Conservation (phyloP, 2,797 vertebrate species). For the Esox masquinongy region DNA sequence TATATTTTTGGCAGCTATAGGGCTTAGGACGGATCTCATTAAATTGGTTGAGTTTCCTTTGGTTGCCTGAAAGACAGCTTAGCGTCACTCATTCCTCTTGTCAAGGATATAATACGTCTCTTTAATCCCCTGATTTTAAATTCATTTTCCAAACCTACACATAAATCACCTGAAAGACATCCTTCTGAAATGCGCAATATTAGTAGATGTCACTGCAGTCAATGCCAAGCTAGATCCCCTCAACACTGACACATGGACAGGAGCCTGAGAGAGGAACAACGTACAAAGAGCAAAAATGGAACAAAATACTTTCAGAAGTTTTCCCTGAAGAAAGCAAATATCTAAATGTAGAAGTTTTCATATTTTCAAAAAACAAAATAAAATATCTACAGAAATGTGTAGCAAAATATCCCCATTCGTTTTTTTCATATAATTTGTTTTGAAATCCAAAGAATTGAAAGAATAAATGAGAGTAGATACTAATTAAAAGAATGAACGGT, state of each 20-base stretch:
- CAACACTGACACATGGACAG: not conserved
- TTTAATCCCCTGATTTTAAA: constrained; percentile 80
- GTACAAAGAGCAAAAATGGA: not conserved
- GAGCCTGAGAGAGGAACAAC: not conserved
- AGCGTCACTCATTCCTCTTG: constrained; percentile 72
- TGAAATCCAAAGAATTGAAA: constrained; percentile 35
- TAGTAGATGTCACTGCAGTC: constrained; percentile 49
- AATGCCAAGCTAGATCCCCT: constrained; percentile 17
- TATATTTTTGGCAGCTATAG: constrained; percentile 69
- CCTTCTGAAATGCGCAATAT: constrained; percentile 69
- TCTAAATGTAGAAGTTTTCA: not conserved
- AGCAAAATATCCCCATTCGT: too few species aligned
- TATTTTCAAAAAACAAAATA: too few species aligned
- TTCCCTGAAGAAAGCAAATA: constrained; percentile 1
- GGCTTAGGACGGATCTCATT: constrained; percentile 67
- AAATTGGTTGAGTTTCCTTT: constrained; percentile 76
- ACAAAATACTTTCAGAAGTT: not conserved
- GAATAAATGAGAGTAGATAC: constrained; percentile 75
- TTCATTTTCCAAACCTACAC: constrained; percentile 77
- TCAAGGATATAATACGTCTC: constrained; percentile 78
- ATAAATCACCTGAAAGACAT: constrained; percentile 72
- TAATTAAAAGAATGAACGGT: constrained; percentile 99
- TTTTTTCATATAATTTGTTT: not conserved
- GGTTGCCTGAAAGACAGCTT: constrained; percentile 80
- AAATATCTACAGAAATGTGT: too few species aligned